These are phyloP conservation scores for Machaerirhynchus nigripectus DNA, from an alignment of 2,113 vertebrate genomes.

Conservation along the genomic window DNA sequence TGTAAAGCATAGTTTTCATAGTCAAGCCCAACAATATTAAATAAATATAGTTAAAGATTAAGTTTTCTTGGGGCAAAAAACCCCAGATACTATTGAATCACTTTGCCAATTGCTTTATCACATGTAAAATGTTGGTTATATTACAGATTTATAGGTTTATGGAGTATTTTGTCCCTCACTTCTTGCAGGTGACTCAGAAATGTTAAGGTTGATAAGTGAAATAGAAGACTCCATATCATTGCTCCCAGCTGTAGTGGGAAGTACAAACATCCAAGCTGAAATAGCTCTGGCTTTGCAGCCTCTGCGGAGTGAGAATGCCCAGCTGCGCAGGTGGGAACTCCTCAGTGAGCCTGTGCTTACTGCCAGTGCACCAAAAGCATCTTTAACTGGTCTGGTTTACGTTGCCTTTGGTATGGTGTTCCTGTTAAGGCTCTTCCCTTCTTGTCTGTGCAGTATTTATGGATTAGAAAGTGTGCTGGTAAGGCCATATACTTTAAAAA, in stretches of 20 bases:
- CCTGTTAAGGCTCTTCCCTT: not conserved
- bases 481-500: not conserved
- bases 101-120: not conserved
- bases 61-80: accelerated
- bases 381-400: not conserved
- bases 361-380: accelerated
- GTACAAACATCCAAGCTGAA: conserved; percentile 71
- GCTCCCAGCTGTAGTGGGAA: conserved; percentile 67
- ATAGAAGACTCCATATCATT: conserved; percentile 76
- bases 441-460: not conserved
- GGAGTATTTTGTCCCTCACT: not conserved
- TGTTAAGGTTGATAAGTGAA: conserved; percentile 77
- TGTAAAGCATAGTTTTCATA: not conserved
- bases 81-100: not conserved
- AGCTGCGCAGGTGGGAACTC: conserved; percentile 78
- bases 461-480: not conserved
- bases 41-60: not conserved
- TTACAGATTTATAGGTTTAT: not conserved
- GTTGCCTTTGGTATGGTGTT: not conserved
- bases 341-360: not conserved
- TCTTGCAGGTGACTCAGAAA: conserved; percentile 73
- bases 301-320: conserved; percentile 81
- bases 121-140: not conserved
- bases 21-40: not conserved
- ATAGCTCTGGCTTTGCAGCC: conserved; percentile 77